A percentile compares a stretch with the other conserved stretches of the same genome.
Conservation (phyloP, 2,797 vertebrate species). For the Cottoperca gobio region DNA sequence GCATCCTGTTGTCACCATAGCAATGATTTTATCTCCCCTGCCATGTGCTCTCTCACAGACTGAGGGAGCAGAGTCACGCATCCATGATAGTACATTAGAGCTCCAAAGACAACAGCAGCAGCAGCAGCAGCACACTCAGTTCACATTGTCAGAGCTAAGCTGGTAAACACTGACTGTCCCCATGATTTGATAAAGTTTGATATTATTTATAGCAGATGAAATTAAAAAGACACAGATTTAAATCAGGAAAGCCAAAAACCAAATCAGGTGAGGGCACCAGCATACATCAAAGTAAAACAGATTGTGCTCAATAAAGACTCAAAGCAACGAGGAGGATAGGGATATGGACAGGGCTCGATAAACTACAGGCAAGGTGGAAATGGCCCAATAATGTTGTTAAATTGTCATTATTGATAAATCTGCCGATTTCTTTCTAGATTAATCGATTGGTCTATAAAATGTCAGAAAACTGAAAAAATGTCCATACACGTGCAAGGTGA, state of each 20-base stretch:
- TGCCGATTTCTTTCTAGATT: too few relatives aligned
- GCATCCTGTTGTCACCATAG: constrained; percentile 83
- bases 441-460: too few relatives aligned
- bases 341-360: not conserved
- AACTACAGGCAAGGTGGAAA: not conserved
- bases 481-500: too few relatives aligned
- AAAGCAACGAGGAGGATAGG: not conserved
- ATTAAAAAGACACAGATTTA: constrained; percentile 6
- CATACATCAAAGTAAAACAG: constrained; percentile 12
- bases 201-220: constrained; percentile 24
- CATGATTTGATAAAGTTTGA: constrained; percentile 39
- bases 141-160: constrained; percentile 42
- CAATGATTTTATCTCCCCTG: constrained; percentile 79
- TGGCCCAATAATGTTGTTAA: not conserved
- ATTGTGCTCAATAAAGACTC: constrained; percentile 6
- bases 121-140: constrained; percentile 32
- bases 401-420: too few relatives aligned
- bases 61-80: constrained; percentile 64
- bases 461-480: too few relatives aligned
- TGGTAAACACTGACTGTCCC: constrained; percentile 28
- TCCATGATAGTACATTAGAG: constrained; percentile 59
- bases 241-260: constrained; percentile 9
- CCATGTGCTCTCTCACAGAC: constrained; percentile 74
- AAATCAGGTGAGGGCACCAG: constrained; percentile 13
- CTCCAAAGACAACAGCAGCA: constrained; percentile 60